A percentile compares a stretch with the other conserved stretches of the same genome.
Conservation (phyloP, 2,797 vertebrate genomes). For the Microctenopoma lineatum region DNA sequence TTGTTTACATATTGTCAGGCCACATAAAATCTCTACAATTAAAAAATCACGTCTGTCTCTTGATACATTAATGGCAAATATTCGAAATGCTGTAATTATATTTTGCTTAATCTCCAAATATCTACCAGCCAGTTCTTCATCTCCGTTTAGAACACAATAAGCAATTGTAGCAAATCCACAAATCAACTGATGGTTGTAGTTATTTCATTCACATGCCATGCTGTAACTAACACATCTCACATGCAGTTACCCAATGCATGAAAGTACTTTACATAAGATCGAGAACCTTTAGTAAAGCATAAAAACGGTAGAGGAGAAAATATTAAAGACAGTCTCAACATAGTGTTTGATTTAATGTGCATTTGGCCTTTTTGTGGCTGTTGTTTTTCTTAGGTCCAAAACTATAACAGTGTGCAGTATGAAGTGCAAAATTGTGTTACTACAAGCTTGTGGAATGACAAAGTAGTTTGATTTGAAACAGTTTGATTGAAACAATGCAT, state of each 20-base stretch:
- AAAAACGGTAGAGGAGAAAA: slow-evolving; percentile 5
- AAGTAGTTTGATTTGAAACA: slow-evolving; percentile 35
- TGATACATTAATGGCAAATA: slow-evolving; percentile 6
- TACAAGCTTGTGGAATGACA: slow-evolving; percentile 36
- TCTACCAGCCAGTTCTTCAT: slow-evolving; percentile 3
- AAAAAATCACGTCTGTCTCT: neutral
- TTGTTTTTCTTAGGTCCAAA: slow-evolving; percentile 1
- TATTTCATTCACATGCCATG: slow-evolving; percentile 24
- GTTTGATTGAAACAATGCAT: slow-evolving; percentile 25
- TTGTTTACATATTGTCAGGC: slow-evolving; percentile 15
- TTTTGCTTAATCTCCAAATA: slow-evolving; percentile 22
- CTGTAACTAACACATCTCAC: slow-evolving; percentile 23
- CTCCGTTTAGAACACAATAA: slow-evolving; percentile 5
- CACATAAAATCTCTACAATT: neutral
- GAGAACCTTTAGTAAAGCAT: slow-evolving; percentile 20
- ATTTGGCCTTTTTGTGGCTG: slow-evolving; percentile 17
- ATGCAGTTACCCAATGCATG: slow-evolving; percentile 14
- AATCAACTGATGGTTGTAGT: slow-evolving; percentile 14
- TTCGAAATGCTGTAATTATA: slow-evolving; percentile 21
- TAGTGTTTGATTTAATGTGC: neutral
- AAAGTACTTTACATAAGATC: slow-evolving; percentile 17
- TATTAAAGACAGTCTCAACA: neutral
- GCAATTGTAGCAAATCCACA: slow-evolving; percentile 24
- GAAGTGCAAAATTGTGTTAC: slow-evolving; percentile 32
- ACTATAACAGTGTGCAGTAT: slow-evolving; percentile 36